Conservation (phyloP, 23 tunicate species). For the Clavelina lepadiformis region DNA sequence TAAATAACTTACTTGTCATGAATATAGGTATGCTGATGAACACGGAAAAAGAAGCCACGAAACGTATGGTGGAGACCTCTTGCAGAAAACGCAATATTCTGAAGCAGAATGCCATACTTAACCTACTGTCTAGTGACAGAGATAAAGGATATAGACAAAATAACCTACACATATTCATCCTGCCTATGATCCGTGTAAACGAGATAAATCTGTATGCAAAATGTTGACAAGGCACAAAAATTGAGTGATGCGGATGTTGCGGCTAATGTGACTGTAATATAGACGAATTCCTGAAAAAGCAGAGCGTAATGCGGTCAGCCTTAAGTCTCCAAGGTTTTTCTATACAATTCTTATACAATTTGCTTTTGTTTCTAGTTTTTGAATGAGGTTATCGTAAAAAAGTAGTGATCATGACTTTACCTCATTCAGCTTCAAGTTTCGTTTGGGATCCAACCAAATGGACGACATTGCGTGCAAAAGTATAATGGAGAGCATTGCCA, state of each 20-base stretch:
- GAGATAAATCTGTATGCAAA: slow-evolving; percentile 18
- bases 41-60: slow-evolving; percentile 15
- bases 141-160: neutral
- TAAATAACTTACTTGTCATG: slow-evolving; percentile 28
- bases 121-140: neutral
- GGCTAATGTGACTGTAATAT: slow-evolving; percentile 19
- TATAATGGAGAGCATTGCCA: slow-evolving; percentile 17
- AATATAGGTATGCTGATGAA: slow-evolving; percentile 24
- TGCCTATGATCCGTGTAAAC: slow-evolving; percentile 8
- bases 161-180: slow-evolving; percentile 6
- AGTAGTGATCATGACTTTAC: too few relatives aligned
- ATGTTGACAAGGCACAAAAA: slow-evolving; percentile 6
- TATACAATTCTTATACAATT: too few relatives aligned
- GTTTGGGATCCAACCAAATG: slow-evolving; percentile 18
- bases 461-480: slow-evolving; percentile 27
- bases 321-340: too few relatives aligned
- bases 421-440: neutral
- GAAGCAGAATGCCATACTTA: too few relatives aligned
- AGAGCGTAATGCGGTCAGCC: neutral
- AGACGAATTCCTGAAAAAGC: slow-evolving; percentile 20
- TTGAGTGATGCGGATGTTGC: slow-evolving; percentile 15
- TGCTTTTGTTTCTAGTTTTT: too few relatives aligned
- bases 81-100: slow-evolving; percentile 6
- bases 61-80: slow-evolving; percentile 22
- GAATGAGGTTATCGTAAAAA: too few relatives aligned